phyloP scores from a whole-genome alignment of 2,888 invertebrate genomes.

The Cylloceria caligata region DNA sequence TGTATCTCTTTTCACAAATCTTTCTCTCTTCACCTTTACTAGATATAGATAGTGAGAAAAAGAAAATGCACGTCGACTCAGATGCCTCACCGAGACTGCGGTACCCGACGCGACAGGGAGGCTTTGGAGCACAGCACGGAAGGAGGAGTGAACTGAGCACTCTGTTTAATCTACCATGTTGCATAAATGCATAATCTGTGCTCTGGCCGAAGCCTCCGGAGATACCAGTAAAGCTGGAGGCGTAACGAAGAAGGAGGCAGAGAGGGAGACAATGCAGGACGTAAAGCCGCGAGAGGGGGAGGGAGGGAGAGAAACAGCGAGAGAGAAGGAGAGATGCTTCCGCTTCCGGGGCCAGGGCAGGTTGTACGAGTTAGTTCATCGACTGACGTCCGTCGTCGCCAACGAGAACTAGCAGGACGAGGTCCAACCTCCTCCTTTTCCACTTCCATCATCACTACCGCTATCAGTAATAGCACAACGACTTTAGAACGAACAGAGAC shows the following conservation, averaged over 20 bases:
- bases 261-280: conserved; percentile 1
- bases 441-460: neutral
- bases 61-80: conserved; percentile 18
- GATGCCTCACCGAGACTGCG: neutral
- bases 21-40: conserved; percentile 1
- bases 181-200: conserved; percentile 79
- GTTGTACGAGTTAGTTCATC: conserved; percentile 26
- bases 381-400: conserved; percentile 49
- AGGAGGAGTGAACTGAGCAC: conserved; percentile 70
- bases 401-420: conserved; percentile 10
- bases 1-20: neutral
- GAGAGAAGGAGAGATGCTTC: conserved; percentile 48
- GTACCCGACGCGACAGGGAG: conserved; percentile 1
- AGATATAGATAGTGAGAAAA: conserved; percentile 7
- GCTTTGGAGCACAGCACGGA: conserved; percentile 25
- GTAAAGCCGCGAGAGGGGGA: neutral
- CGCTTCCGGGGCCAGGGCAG: conserved; percentile 56
- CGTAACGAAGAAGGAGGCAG: conserved; percentile 2
- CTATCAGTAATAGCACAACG: neutral
- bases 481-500: neutral
- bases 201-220: conserved; percentile 56
- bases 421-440: conserved; percentile 20
- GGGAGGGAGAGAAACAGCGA: neutral
- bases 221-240: conserved; percentile 54
- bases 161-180: conserved; percentile 78